phyloP scores from a whole-genome alignment of 2,113 vertebrate species.

The Xenopus borealis region DNA sequence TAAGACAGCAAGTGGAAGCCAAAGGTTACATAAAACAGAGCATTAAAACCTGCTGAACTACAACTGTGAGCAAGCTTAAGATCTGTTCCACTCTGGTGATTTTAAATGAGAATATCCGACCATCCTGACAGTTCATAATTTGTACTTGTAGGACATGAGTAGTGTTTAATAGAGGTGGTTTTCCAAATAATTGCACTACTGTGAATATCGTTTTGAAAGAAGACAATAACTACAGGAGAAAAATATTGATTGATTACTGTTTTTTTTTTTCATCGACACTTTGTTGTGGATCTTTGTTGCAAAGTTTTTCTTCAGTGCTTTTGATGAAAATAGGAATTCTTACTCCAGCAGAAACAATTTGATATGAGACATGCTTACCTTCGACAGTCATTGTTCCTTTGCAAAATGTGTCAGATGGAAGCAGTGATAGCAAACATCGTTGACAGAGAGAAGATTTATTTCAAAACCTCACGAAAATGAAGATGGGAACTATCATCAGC shows the following conservation, averaged over 20 bases:
- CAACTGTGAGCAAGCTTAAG: conserved; percentile 15
- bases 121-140: conserved; percentile 41
- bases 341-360: background rate
- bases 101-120: conserved; percentile 34
- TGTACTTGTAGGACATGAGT: conserved; percentile 34
- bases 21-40: conserved; percentile 14
- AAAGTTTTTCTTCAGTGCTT: too few species aligned
- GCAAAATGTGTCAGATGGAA: too few species aligned
- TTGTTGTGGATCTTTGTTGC: too few species aligned
- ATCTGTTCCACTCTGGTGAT: conserved; percentile 31
- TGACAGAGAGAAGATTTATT: too few species aligned
- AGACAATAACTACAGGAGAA: too few species aligned
- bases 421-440: too few species aligned
- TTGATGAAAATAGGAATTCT: background rate
- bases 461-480: too few species aligned
- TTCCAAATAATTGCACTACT: conserved; percentile 25
- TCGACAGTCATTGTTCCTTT: too few species aligned
- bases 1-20: background rate
- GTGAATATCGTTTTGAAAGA: background rate
- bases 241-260: too few species aligned
- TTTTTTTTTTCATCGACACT: too few species aligned
- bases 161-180: conserved; percentile 39
- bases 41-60: conserved; percentile 21
- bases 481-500: too few species aligned
- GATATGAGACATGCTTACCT: too few species aligned